Evolutionary conservation across 2,888 invertebrate genomes (phyloP).

Genomic region (Chironomus riparius): DNA sequence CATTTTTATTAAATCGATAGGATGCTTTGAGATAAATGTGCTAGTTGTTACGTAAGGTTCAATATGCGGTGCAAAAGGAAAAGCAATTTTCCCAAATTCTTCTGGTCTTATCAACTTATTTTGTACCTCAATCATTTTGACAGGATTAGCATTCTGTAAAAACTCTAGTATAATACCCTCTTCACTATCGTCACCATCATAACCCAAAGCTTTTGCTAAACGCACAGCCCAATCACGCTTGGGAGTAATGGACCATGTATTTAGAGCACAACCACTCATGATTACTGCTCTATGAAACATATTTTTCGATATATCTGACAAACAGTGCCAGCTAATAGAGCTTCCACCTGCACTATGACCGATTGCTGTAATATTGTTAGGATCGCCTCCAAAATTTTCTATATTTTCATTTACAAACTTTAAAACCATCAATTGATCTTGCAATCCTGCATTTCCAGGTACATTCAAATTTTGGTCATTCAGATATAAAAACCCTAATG

Average conservation of each 20-base stretch:
- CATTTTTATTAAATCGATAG: conserved; percentile 33
- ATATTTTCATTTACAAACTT: conserved; percentile 47
- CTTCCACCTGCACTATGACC: conserved; percentile 48
- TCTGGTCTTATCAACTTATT: neutral
- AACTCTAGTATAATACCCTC: conserved; percentile 36
- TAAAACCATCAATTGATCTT: conserved; percentile 46
- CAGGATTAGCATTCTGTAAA: conserved; percentile 34
- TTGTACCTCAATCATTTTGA: conserved; percentile 13
- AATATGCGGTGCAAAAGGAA: conserved; percentile 39
- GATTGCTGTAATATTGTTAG: conserved; percentile 45
- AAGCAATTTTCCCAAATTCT: conserved; percentile 27
- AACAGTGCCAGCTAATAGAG: conserved; percentile 44
- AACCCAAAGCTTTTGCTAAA: conserved; percentile 39
- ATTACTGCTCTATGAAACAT: conserved; percentile 40
- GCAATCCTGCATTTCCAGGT: conserved; percentile 47
- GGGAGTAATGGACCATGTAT: conserved; percentile 38
- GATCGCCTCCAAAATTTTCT: conserved; percentile 45
- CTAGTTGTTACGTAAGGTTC: conserved; percentile 38
- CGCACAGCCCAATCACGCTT: conserved; percentile 35
- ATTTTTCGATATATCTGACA: conserved; percentile 43
- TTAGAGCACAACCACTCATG: conserved; percentile 38
- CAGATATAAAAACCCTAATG: conserved; percentile 41
- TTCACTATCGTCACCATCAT: conserved; percentile 36
- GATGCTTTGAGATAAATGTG: conserved; percentile 34
- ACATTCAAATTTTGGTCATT: conserved; percentile 43